These are phyloP conservation scores for Junco hyemalis DNA, from an alignment of 2,113 vertebrate genomes.

Conservation along the genomic window DNA sequence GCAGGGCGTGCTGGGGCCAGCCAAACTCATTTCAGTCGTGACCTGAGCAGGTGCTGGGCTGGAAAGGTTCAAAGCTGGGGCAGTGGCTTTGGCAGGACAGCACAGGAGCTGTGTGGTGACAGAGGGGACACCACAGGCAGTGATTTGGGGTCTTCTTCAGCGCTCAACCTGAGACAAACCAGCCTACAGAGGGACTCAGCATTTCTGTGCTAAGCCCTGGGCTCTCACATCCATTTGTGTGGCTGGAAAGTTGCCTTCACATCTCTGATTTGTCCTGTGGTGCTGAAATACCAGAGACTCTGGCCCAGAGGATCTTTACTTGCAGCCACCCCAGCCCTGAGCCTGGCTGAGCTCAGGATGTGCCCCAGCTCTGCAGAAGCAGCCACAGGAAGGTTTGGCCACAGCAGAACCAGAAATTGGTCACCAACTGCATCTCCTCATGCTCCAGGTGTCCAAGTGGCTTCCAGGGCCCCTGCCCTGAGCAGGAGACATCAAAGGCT, in stretches of 20 bases:
- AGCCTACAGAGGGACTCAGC: background rate
- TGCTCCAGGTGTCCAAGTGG: background rate
- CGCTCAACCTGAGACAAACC: background rate
- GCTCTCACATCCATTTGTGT: background rate
- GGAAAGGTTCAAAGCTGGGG: background rate
- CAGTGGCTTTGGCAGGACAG: background rate
- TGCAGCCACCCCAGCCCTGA: background rate
- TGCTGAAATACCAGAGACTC: background rate
- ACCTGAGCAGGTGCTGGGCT: background rate
- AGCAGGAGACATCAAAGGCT: background rate
- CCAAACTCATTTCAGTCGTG: background rate
- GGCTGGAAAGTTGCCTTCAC: background rate
- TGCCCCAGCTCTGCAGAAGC: background rate
- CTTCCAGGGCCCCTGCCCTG: background rate
- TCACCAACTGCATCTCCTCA: background rate
- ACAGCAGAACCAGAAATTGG: background rate
- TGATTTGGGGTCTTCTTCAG: background rate
- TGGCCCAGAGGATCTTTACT: background rate
- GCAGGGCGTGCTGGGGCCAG: background rate
- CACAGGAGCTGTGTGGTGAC: background rate
- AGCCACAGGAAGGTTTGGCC: background rate
- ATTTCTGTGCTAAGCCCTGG: fast-evolving
- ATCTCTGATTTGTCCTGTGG: background rate
- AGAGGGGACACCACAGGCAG: background rate
- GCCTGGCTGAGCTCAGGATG: background rate